Conservation (phyloP, 2,888 invertebrate species). For the Hoplodrina blanda region DNA sequence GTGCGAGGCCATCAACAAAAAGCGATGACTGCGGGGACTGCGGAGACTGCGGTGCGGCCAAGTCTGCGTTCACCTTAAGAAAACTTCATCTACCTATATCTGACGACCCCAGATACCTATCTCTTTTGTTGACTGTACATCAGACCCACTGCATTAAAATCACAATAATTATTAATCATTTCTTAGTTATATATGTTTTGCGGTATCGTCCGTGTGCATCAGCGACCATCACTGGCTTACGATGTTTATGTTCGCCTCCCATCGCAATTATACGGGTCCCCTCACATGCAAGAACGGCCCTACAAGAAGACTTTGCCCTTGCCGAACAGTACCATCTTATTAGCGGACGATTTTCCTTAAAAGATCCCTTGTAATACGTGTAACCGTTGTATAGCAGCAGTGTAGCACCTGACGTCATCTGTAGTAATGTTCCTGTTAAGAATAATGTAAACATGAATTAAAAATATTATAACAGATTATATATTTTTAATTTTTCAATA, state of each 20-base stretch:
- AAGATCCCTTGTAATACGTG: conserved; percentile 23
- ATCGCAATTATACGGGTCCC: conserved; percentile 7
- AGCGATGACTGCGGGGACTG: too few species aligned
- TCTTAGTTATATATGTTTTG: too few species aligned
- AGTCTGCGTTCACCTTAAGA: too few species aligned
- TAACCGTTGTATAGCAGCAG: conserved; percentile 21
- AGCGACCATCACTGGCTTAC: conserved; percentile 22
- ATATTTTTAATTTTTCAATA: too few species aligned
- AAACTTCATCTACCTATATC: too few species aligned
- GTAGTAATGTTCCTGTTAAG: conserved; percentile 18
- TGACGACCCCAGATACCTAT: too few species aligned
- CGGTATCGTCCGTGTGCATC: neutral
- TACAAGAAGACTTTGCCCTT: conserved; percentile 21
- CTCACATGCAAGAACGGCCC: conserved; percentile 10
- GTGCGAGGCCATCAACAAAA: too few species aligned
- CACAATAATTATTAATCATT: too few species aligned
- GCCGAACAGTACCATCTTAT: conserved; percentile 33
- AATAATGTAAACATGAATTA: neutral
- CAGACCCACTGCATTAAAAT: too few species aligned
- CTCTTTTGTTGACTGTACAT: too few species aligned
- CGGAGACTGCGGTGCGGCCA: too few species aligned
- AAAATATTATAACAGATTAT: too few species aligned
- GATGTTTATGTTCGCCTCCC: conserved; percentile 29
- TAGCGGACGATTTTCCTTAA: neutral
- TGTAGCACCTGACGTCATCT: conserved; percentile 13